Evolutionary conservation across 2,888 invertebrate genomes (phyloP).

Genomic region (Notodonta ziczac): DNA sequence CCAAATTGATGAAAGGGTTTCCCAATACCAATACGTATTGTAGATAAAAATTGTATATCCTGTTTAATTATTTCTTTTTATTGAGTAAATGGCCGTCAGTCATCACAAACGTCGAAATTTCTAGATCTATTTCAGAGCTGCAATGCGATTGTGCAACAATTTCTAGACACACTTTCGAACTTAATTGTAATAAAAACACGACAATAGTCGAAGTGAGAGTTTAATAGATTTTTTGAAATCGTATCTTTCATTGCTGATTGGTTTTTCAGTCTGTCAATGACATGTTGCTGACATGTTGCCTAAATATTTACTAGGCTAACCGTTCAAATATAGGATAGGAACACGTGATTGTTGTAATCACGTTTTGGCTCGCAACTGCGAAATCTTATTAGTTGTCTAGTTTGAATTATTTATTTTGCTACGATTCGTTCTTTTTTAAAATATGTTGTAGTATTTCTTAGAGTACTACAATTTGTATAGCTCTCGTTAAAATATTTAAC

Average conservation of each 20-base stretch:
- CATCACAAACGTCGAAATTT: slow-evolving; percentile 1
- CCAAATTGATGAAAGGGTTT: too few species aligned
- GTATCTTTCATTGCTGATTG: slow-evolving; percentile 5
- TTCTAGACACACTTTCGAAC: slow-evolving; percentile 1
- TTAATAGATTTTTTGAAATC: slow-evolving; percentile 6
- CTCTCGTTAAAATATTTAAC: too few species aligned
- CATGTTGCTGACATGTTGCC: slow-evolving; percentile 1
- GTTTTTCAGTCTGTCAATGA: slow-evolving; percentile 2
- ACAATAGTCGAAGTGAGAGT: slow-evolving; percentile 6
- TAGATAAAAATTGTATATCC: too few species aligned
- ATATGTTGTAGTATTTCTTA: not conserved
- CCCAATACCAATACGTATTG: too few species aligned
- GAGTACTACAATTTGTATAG: not conserved
- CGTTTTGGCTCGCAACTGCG: not conserved
- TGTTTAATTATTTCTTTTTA: too few species aligned
- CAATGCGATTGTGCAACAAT: slow-evolving; percentile 3
- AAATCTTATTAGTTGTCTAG: not conserved
- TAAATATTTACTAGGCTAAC: not conserved
- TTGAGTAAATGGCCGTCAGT: not conserved
- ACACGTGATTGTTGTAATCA: not conserved
- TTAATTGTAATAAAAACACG: not conserved
- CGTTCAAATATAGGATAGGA: not conserved
- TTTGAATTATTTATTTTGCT: not conserved
- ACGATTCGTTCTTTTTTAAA: not conserved
- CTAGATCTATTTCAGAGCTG: slow-evolving; percentile 5